Evolutionary conservation across 2,888 invertebrate species (phyloP).

Genomic region (Harpalus rubripes): DNA sequence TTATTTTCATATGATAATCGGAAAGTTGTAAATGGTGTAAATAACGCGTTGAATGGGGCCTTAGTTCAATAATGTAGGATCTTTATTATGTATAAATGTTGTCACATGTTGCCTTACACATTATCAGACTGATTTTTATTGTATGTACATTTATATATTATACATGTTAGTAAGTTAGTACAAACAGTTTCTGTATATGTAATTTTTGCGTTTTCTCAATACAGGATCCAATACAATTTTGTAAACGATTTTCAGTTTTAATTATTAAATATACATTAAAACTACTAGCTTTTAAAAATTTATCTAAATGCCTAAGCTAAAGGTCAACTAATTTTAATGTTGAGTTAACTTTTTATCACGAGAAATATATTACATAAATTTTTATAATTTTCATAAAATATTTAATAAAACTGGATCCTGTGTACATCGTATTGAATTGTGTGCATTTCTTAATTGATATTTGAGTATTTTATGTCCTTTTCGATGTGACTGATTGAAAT

Average conservation of each 20-base stretch:
- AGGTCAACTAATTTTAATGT: neutral
- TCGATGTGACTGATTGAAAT: slow-evolving; percentile 31
- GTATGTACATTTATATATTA: slow-evolving; percentile 58
- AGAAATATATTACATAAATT: neutral
- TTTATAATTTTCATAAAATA: neutral
- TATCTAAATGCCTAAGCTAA: neutral
- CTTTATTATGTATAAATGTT: slow-evolving; percentile 59
- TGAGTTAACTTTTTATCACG: neutral
- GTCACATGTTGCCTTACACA: slow-evolving; percentile 66
- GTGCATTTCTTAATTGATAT: slow-evolving; percentile 10
- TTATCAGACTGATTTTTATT: slow-evolving; percentile 67
- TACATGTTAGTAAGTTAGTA: slow-evolving; percentile 57
- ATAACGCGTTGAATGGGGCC: slow-evolving; percentile 63
- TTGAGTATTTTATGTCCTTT: slow-evolving; percentile 37
- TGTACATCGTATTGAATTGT: slow-evolving; percentile 17
- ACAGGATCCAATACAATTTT: neutral
- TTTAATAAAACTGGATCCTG: neutral
- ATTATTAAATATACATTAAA: neutral
- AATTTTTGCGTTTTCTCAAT: slow-evolving; percentile 20
- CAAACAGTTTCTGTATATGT: slow-evolving; percentile 45
- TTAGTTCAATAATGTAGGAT: slow-evolving; percentile 53
- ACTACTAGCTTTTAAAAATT: neutral
- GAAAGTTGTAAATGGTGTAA: slow-evolving; percentile 56
- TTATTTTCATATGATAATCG: slow-evolving; percentile 49
- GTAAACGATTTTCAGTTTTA: neutral